These are phyloP conservation scores for Falco naumanni DNA, from an alignment of 2,797 vertebrate genomes.

Conservation along the genomic window DNA sequence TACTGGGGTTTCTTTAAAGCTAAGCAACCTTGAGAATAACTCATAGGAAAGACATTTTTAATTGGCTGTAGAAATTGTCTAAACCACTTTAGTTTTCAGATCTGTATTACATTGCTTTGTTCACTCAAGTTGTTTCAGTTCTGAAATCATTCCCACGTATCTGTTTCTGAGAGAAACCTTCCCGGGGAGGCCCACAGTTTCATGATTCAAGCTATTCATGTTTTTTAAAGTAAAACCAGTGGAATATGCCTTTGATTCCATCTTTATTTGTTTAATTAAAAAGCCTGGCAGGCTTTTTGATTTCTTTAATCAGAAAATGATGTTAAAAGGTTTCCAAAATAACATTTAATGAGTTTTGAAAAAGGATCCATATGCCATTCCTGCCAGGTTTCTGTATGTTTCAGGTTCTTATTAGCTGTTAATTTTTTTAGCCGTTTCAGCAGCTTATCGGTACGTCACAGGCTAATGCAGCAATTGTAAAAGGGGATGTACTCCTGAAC, in stretches of 20 bases:
- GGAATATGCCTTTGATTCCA: not conserved
- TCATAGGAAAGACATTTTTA: not conserved
- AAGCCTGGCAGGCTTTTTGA: not conserved
- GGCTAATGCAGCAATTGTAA: not conserved
- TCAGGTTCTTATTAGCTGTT: not conserved
- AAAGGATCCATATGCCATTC: not conserved
- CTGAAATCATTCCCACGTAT: not conserved
- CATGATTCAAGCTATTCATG: not conserved
- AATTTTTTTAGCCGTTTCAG: not conserved
- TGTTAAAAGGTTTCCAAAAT: constrained; percentile 8
- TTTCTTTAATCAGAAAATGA: not conserved
- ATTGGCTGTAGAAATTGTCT: not conserved
- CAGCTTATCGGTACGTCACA: not conserved
- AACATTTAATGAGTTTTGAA: constrained; percentile 12
- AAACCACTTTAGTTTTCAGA: not conserved
- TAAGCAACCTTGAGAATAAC: not conserved
- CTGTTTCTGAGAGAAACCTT: not conserved
- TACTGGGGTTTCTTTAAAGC: not conserved
- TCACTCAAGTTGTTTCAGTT: not conserved
- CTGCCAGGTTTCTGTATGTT: not conserved
- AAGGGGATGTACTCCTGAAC: not conserved
- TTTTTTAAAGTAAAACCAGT: not conserved
- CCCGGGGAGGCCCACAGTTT: not conserved
- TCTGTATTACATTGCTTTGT: not conserved
- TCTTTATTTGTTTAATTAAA: not conserved